These are phyloP conservation scores for Sturmia bella DNA, from an alignment of 2,888 invertebrate species.

Conservation along the genomic window DNA sequence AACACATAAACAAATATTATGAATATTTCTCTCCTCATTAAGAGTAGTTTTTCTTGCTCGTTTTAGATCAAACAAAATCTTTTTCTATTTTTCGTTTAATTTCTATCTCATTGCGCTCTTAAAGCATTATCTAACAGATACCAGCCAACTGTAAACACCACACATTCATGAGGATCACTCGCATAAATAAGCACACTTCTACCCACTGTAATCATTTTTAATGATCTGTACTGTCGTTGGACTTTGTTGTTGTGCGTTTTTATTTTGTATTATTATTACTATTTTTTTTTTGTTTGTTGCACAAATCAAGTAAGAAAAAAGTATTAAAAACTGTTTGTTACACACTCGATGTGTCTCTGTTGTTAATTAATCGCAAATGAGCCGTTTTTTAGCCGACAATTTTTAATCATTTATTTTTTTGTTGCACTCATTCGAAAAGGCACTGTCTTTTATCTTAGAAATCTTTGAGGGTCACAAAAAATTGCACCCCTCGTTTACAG, in stretches of 20 bases:
- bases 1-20: conserved; percentile 55
- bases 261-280: background rate
- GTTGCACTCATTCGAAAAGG: conserved; percentile 20
- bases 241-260: conserved; percentile 62
- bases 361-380: conserved; percentile 68
- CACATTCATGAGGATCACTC: background rate
- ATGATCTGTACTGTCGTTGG: conserved; percentile 62
- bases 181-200: background rate
- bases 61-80: conserved; percentile 43
- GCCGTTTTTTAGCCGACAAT: conserved; percentile 67
- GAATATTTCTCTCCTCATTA: conserved; percentile 32
- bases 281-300: background rate
- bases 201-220: conserved; percentile 49
- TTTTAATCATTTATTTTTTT: conserved; percentile 17
- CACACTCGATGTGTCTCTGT: conserved; percentile 58
- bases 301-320: conserved; percentile 6
- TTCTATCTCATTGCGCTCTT: conserved; percentile 56
- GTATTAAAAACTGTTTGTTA: conserved; percentile 44
- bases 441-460: conserved; percentile 35
- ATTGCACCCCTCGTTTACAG: background rate
- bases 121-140: conserved; percentile 53
- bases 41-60: conserved; percentile 12
- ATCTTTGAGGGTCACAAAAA: conserved; percentile 25
- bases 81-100: conserved; percentile 34
- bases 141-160: background rate